Evolutionary conservation across 2,888 invertebrate genomes (phyloP).

Genomic region (Idaea aversata): DNA sequence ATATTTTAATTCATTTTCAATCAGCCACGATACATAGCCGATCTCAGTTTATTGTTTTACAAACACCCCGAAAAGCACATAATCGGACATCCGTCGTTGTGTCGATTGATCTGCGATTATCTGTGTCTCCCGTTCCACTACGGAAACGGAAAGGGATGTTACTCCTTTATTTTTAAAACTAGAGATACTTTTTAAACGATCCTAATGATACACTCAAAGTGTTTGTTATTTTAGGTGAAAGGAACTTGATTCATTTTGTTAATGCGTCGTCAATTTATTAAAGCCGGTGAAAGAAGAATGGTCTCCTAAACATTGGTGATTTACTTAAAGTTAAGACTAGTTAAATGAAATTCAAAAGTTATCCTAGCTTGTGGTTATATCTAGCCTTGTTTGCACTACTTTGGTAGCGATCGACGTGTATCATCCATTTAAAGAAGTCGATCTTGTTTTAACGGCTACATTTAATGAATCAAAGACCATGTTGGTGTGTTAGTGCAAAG

Average conservation of each 20-base stretch:
- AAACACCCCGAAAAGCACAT: constrained; percentile 11
- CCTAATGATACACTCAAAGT: constrained; percentile 39
- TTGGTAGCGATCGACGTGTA: not conserved
- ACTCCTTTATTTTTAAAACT: constrained; percentile 48
- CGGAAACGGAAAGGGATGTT: constrained; percentile 61
- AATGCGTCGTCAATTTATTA: not conserved
- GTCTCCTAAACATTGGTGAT: too few relatives aligned
- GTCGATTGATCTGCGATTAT: constrained; percentile 53
- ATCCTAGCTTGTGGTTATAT: not conserved
- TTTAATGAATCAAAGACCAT: constrained; percentile 22
- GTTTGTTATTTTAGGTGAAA: constrained; percentile 46
- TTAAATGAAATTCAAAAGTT: not conserved
- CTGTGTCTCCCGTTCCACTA: constrained; percentile 36
- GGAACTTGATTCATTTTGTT: constrained; percentile 34
- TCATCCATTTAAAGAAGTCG: constrained; percentile 3
- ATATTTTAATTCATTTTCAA: not conserved
- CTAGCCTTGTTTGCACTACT: not conserved
- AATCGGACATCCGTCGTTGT: constrained; percentile 48
- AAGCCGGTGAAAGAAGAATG: not conserved
- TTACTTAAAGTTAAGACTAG: too few relatives aligned
- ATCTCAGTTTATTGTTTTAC: constrained; percentile 12
- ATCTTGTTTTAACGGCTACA: not conserved
- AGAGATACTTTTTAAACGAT: constrained; percentile 40
- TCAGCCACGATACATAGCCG: constrained; percentile 10
- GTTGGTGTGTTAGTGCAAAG: constrained; percentile 17